These are phyloP conservation scores for Nudaria mundana DNA, from an alignment of 2,888 invertebrate species.

Conservation along the genomic window DNA sequence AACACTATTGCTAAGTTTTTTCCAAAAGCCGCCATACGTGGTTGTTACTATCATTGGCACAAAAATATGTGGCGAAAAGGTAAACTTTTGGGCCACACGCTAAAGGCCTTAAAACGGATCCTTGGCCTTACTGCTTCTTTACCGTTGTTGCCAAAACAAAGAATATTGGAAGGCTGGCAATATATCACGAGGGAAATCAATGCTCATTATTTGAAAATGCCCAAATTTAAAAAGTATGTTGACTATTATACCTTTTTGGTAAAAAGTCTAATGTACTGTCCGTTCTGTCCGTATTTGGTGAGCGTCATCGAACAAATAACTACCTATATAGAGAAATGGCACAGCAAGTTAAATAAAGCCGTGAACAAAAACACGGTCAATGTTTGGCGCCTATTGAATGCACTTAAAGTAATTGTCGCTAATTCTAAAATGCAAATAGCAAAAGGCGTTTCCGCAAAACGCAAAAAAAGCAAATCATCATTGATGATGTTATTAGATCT, in stretches of 20 bases:
- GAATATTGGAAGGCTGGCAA: conserved; percentile 3
- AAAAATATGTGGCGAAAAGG: conserved; percentile 1
- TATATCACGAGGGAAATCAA: conserved; percentile 1
- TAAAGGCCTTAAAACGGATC: background rate
- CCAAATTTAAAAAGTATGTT: conserved; percentile 3
- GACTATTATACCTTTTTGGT: background rate
- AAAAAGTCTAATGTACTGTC: background rate
- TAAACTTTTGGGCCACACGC: background rate
- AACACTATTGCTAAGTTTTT: background rate
- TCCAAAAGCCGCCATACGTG: background rate
- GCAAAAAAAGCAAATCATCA: conserved; percentile 7
- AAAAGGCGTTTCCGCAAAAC: conserved; percentile 10
- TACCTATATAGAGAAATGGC: background rate
- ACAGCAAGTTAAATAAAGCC: conserved; percentile 6
- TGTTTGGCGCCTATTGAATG: conserved; percentile 16
- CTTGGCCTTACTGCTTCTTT: background rate
- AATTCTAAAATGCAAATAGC: conserved; percentile 9
- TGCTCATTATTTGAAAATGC: conserved; percentile 2
- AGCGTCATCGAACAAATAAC: conserved; percentile 5
- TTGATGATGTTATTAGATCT: conserved; percentile 8
- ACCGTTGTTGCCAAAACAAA: conserved; percentile 4
- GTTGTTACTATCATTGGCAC: background rate
- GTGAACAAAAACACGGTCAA: conserved; percentile 8
- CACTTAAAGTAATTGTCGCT: background rate
- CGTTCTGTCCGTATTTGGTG: conserved; percentile 1